Evolutionary conservation across 2,113 vertebrate genomes (phyloP), one percentile per base, ranked within the genome.

Genomic region (Gopherus evgoodei): DNA sequence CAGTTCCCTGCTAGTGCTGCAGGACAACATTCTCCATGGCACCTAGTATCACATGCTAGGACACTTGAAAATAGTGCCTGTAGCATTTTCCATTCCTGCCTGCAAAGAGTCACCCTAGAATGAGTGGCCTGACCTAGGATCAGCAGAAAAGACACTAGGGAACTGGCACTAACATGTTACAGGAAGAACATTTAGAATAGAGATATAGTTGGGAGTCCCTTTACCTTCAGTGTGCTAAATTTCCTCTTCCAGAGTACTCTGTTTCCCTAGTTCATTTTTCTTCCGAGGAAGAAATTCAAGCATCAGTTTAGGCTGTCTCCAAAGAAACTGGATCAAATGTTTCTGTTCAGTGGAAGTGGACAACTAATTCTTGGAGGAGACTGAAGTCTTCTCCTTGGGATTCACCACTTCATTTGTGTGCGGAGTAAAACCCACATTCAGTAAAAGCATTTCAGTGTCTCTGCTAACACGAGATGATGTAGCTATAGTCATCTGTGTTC

Each of bases 1-100:
- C 57, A 59, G 57, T 59, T 59, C 57, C 57, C 57, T 59, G 57
- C 54, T 59, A 59, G 27, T 85, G 4, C 44, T 83, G 65, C 90
- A 87, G 80, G 27, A 1, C 47, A 89, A 54, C 75, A 69, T 29
- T 29, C 27, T 59, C 57, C 92, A 84, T 11, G 38, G 38, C 79
- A 24, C 21, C 27, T 25, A 56, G 54, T 25, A 56, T 90, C 52
- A 53, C 88, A 84, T 29, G 14, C 29, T 54, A 69, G 24, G 13
- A 38, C 52, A 8, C 31, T 8, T 38, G 72, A 69, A 76, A 82
- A 10, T 90, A 38, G 1, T 0, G 2, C 0, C 29, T 11, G 11
- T 1, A 0, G 7, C 47, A 14, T 3, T 35, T 17, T 72, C 16
- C 56, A 57, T 11, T 59, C 22, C 21, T 87, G 75, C 3, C 57